phyloP scores from a whole-genome alignment of 1,140 invertebrate species.

The Ruditapes philippinarum region DNA sequence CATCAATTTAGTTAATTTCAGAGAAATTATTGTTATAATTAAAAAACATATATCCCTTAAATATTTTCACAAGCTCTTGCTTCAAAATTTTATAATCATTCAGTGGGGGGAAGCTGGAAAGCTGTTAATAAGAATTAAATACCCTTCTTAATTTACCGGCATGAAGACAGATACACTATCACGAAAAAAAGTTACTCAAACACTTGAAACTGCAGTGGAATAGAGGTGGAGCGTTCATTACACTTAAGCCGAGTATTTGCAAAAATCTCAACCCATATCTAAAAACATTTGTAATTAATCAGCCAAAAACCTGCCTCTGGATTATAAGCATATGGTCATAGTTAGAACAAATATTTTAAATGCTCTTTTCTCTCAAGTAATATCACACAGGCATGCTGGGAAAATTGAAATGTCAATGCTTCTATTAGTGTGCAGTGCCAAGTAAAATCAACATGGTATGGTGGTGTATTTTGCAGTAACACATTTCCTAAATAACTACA shows the following conservation, averaged over 20 bases:
- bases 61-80: no score
- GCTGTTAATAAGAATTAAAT: no score
- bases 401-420: constrained; percentile 40
- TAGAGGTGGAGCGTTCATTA: background rate
- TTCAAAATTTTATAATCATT: no score
- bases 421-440: background rate
- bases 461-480: background rate
- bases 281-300: constrained; percentile 10
- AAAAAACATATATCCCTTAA: no score
- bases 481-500: background rate
- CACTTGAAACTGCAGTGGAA: no score
- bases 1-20: no score
- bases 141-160: no score
- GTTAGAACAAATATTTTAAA: constrained; percentile 41
- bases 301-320: background rate
- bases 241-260: background rate
- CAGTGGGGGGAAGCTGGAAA: no score
- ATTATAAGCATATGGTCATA: constrained; percentile 28
- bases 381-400: constrained; percentile 10
- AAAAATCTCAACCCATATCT: background rate
- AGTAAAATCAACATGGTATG: background rate
- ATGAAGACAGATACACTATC: no score
- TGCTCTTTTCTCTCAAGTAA: constrained; percentile 22
- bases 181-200: no score
- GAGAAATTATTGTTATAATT: no score